Conservation (phyloP, 2,888 invertebrate species). For the Xylophagus ater region DNA sequence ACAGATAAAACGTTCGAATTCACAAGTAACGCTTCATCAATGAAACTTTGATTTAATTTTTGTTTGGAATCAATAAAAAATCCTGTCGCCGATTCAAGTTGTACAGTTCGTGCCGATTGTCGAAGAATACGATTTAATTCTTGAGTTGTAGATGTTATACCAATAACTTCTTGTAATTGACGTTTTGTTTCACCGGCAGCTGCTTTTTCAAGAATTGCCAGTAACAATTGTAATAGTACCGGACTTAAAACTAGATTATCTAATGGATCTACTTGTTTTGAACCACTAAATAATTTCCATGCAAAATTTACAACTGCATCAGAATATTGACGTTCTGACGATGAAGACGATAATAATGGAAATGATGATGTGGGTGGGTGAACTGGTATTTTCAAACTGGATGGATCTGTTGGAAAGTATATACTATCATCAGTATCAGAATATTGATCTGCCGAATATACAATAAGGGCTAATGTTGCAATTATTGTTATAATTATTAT, state of each 20-base stretch:
- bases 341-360: no score
- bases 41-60: constrained; percentile 14
- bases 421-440: no score
- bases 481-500: no score
- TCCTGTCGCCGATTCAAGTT: constrained; percentile 19
- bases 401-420: no score
- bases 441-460: no score
- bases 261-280: constrained; percentile 13
- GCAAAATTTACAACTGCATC: no score
- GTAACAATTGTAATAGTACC: constrained; percentile 18
- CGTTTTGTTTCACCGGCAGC: constrained; percentile 17
- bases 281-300: constrained; percentile 18
- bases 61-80: constrained; percentile 18
- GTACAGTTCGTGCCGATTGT: constrained; percentile 4
- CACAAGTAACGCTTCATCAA: constrained; percentile 4
- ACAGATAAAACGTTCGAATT: constrained; percentile 36
- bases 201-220: constrained; percentile 18
- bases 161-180: constrained; percentile 16
- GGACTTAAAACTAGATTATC: constrained; percentile 21
- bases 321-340: no score
- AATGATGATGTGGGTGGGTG: no score
- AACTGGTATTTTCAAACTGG: no score
- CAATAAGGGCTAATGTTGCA: no score
- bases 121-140: neutral
- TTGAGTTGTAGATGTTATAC: constrained; percentile 5